Conservation (phyloP, 2,113 vertebrate species). For the Osmerus eperlanus region DNA sequence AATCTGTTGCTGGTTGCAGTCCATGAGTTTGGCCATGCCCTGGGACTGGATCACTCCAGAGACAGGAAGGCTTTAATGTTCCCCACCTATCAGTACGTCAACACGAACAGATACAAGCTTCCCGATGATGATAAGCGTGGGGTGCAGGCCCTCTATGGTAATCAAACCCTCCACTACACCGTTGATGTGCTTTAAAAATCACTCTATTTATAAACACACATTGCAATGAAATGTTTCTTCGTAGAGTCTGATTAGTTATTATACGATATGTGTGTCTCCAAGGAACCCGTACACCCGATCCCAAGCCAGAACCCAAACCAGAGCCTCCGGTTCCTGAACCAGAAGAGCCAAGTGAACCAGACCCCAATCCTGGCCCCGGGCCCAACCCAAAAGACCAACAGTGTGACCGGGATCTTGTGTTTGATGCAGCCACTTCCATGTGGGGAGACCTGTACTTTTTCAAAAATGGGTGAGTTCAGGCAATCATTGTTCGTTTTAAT, state of each 20-base stretch:
- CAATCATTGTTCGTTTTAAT: neutral
- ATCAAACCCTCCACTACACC: neutral
- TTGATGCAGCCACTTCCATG: constrained; percentile 67
- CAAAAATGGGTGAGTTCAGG: constrained; percentile 50
- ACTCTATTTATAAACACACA: too few species aligned
- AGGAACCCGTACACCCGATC: constrained; percentile 53
- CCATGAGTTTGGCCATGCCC: constrained; percentile 82
- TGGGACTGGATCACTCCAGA: constrained; percentile 78
- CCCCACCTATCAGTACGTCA: constrained; percentile 67
- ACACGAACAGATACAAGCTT: constrained; percentile 66
- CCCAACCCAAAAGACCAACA: constrained; percentile 44
- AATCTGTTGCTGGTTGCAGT: constrained; percentile 80
- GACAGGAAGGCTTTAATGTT: constrained; percentile 75
- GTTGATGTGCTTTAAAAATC: too few species aligned
- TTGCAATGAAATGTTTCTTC: too few species aligned
- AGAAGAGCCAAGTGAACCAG: constrained; percentile 39
- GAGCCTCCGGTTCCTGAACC: constrained; percentile 25
- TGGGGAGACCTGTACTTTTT: constrained; percentile 66
- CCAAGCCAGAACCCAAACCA: constrained; percentile 25
- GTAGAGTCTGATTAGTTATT: neutral
- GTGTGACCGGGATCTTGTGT: constrained; percentile 57
- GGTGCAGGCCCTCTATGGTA: constrained; percentile 81
- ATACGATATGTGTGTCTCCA: neutral
- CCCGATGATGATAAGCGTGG: constrained; percentile 75
- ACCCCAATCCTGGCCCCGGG: constrained; percentile 38